phyloP scores from a whole-genome alignment of 2,113 vertebrate genomes.

The Pleuronectes platessa region DNA sequence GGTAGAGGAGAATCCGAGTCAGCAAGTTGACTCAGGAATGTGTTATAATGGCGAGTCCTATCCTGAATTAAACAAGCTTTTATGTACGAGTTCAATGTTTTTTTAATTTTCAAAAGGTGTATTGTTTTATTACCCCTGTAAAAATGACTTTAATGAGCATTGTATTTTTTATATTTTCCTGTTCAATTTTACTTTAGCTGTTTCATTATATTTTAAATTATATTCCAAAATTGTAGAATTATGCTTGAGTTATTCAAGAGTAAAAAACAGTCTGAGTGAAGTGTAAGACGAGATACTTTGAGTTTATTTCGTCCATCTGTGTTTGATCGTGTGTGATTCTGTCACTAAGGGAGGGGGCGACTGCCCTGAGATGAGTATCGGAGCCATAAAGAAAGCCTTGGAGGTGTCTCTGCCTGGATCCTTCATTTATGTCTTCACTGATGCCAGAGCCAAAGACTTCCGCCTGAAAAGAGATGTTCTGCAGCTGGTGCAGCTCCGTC shows the following conservation, averaged over 20 bases:
- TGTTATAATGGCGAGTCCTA: background rate
- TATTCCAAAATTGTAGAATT: background rate
- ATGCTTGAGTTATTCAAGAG: background rate
- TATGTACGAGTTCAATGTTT: background rate
- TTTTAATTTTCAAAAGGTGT: background rate
- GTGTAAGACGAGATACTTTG: slow-evolving; percentile 1
- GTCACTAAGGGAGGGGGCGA: slow-evolving; percentile 90
- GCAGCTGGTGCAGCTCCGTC: slow-evolving; percentile 89
- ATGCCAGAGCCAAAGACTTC: slow-evolving; percentile 93
- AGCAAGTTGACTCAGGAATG: background rate
- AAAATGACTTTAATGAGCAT: background rate
- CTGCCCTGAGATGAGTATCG: slow-evolving; percentile 95
- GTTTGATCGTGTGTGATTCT: slow-evolving; percentile 34
- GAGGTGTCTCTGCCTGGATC: slow-evolving; percentile 90
- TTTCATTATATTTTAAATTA: background rate
- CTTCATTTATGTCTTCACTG: slow-evolving; percentile 94
- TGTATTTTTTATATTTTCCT: background rate
- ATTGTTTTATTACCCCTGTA: background rate
- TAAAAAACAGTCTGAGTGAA: background rate
- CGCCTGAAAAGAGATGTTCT: slow-evolving; percentile 87
- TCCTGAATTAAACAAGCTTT: background rate
- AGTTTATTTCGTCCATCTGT: background rate
- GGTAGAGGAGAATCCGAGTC: too few relatives aligned
- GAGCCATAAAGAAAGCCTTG: slow-evolving; percentile 89
- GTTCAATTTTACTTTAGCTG: background rate